Base-by-base conservation (phyloP, 2,113 vertebrate genomes). In the Rhinopomastus cyanomelas region DNA sequence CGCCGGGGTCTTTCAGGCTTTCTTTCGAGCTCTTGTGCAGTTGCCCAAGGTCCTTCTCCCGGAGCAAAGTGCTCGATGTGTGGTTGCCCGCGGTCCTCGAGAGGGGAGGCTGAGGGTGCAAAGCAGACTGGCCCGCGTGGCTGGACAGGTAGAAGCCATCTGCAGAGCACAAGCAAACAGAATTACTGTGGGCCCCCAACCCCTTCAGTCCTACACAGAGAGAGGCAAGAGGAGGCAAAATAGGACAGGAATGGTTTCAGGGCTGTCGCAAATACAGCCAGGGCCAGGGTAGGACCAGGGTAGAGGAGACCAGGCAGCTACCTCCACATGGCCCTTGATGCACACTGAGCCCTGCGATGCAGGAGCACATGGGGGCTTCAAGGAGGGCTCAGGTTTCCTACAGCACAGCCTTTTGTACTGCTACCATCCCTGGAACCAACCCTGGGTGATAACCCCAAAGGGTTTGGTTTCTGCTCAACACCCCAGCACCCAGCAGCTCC, bases 91-190 rank as follows among this genome's bases (percentile, higher is more conserved):
- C 88, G 1, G 97, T 95, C 67, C 98, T 92, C 3, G 97, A 96
- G 8, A 98, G 96, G 20, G 97, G 94, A 19, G 97, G 85, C 7
- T 98, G 98, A 0, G 98, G 94, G 75, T 98, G 98, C 87, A 98
- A 96, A 83, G 97, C 23, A 0, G 98, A 95, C 39, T 98, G 97
- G 23, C 96, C 96, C 4, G 98, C 85, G 0, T 98, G 97, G 91
- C 98, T 64, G 0, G 98, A 97, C 83, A 99, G 97, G 96, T 98
- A 99, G 97, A 98, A 99, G 14, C 98, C 98, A 86, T 99, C 99
- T 99, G 96, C 7, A 68, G 78, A 90, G 74, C 49, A 93, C 96
- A 82, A 64, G 16, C 17, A 91, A 73, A 48, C 14, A 56, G 18
- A 44, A 49, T 92, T 44, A 91, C 12, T 21, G 22, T 0, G 0